phyloP scores from a whole-genome alignment of 1,140 invertebrate genomes.

The Holotrichia oblita region DNA sequence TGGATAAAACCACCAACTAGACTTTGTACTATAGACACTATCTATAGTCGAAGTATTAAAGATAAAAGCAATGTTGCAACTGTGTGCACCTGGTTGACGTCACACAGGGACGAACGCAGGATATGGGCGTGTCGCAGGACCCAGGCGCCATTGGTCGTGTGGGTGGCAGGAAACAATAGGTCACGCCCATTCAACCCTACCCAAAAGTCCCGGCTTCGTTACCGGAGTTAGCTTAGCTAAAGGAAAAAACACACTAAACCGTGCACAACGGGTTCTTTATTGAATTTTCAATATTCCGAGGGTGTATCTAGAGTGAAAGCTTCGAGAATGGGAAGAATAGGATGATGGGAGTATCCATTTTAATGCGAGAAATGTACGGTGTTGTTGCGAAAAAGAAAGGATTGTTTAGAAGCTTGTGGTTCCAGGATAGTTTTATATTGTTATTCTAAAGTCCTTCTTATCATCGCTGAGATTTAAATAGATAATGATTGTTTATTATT shows the following conservation, averaged over 20 bases:
- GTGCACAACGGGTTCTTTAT: background rate
- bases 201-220: background rate
- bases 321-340: background rate
- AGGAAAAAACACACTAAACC: background rate
- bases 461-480: too few species aligned
- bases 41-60: too few species aligned
- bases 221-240: background rate
- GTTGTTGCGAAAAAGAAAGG: too few species aligned
- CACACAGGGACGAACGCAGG: conserved; percentile 44
- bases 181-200: conserved; percentile 43
- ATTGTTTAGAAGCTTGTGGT: too few species aligned
- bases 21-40: too few species aligned
- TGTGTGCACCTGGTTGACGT: conserved; percentile 43
- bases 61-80: background rate
- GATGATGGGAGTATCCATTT: too few species aligned
- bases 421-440: too few species aligned
- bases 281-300: conserved; percentile 17
- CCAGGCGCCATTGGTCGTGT: conserved; percentile 47
- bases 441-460: too few species aligned
- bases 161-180: conserved; percentile 46
- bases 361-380: too few species aligned
- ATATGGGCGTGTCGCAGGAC: conserved; percentile 44
- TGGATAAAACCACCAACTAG: too few species aligned
- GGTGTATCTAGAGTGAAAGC: background rate
- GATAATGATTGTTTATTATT: too few species aligned